Evolutionary conservation across 2,797 vertebrate genomes (phyloP), one percentile per base, ranked within the genome.

Genomic region (Gambelia wislizenii): DNA sequence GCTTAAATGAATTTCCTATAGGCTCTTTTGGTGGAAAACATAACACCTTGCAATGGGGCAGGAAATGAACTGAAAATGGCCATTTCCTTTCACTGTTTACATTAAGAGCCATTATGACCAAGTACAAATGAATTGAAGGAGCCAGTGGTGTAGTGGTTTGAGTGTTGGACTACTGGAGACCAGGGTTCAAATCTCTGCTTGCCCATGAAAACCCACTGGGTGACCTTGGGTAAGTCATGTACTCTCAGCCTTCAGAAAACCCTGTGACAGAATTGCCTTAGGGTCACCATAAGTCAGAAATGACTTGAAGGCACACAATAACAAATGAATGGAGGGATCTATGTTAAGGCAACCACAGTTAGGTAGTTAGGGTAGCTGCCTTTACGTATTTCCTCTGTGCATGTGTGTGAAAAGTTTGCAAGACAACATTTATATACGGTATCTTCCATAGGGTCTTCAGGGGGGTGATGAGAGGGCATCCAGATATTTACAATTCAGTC

Each of bases 31-130:
- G 27, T 8, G 72, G 25, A 36, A 77, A 86, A 22, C 54, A 61
- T 81, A 93, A 82, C 0, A 0, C 20, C 6, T 0, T 4, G 30
- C 22, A 59, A 52, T 86, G 79, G 33, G 1, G 10, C 47, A 93
- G 33, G 56, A 92, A 33, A 93, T 85, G 0, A 64, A 85, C 0
- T 64, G 39, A 86, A 90, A 93, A 74, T 2, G 1, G 39, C 54
- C 30, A 44, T 36, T 42, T 49, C 0, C 25, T 4, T 86, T 87
- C 0, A 84, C 78, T 74, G 33, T 76, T 36, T 61, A 10, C 91
- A 59, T 85, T 56, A 91, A 85, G 7, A n/a, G 2, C 33, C 83
- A 70, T 86, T 70, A 72, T n/a, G 44, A 33, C 8, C n/a, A 80
- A 79, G 25, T 27, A 25, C 6, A 67, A 22, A 79, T 44, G 20